phyloP scores from a whole-genome alignment of 37 sponge, comb jelly and placozoan species.

The Diacarnus erythraeanus region DNA sequence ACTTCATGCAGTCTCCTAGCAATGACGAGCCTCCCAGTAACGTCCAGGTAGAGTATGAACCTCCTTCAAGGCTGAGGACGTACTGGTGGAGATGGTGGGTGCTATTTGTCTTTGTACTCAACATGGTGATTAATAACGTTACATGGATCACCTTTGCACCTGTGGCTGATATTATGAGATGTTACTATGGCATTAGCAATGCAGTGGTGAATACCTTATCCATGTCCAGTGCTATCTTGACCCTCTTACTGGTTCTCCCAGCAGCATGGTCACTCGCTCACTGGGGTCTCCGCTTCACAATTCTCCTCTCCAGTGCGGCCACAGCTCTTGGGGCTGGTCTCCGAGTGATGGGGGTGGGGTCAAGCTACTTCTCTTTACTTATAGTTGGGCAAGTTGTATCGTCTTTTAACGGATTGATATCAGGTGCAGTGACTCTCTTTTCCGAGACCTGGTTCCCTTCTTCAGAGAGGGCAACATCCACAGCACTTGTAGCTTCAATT shows the following conservation, averaged over 20 bases:
- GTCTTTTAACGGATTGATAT: not conserved
- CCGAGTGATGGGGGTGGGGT: constrained; percentile 29
- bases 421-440: not conserved
- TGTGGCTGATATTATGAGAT: constrained; percentile 17
- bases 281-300: constrained; percentile 9
- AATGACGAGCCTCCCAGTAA: too few relatives aligned
- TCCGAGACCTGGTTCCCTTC: constrained; percentile 41
- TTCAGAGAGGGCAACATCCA: constrained; percentile 35
- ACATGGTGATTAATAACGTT: constrained; percentile 14
- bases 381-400: constrained; percentile 40
- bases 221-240: constrained; percentile 23
- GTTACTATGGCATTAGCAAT: constrained; percentile 35
- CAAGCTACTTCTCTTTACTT: constrained; percentile 32
- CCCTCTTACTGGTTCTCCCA: constrained; percentile 20
- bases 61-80: not conserved
- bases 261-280: constrained; percentile 25
- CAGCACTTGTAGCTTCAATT: constrained; percentile 15
- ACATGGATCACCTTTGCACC: constrained; percentile 47
- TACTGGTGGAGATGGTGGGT: constrained; percentile 43
- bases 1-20: too few relatives aligned
- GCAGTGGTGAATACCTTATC: constrained; percentile 28
- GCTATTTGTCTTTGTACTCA: constrained; percentile 23
- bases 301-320: not conserved
- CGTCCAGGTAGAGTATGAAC: not conserved
- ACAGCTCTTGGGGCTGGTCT: constrained; percentile 43